phyloP scores from a whole-genome alignment of 64 coral and sea anemone genomes.

The Hydrozoanthus tunicans region DNA sequence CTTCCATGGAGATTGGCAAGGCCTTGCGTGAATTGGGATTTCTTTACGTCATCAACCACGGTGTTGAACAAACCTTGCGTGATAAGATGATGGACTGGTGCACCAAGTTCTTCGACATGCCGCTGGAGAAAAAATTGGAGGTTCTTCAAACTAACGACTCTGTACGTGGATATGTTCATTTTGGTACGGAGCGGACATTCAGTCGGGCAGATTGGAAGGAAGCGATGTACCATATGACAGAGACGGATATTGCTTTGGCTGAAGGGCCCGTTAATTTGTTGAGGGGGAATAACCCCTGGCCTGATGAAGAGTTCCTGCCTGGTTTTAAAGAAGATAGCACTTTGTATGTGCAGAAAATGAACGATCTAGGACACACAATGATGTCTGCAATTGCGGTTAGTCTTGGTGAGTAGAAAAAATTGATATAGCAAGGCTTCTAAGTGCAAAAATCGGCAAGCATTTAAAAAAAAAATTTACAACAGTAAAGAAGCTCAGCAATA shows the following conservation, averaged over 20 bases:
- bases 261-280: slow-evolving; percentile 15
- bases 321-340: slow-evolving; percentile 30
- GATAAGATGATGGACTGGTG: slow-evolving; percentile 50
- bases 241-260: background rate
- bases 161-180: slow-evolving; percentile 28
- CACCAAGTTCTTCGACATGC: background rate
- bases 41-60: slow-evolving; percentile 36
- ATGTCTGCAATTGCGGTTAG: slow-evolving; percentile 56
- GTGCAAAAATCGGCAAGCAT: background rate
- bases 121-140: slow-evolving; percentile 25
- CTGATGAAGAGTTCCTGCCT: slow-evolving; percentile 10
- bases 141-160: slow-evolving; percentile 8
- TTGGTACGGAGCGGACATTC: slow-evolving; percentile 18
- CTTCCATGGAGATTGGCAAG: slow-evolving; percentile 28
- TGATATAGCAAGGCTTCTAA: background rate
- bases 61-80: slow-evolving; percentile 32
- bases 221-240: slow-evolving; percentile 43
- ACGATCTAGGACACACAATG: slow-evolving; percentile 27
- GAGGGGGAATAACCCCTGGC: slow-evolving; percentile 35
- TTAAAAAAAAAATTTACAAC: background rate
- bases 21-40: slow-evolving; percentile 32
- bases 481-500: background rate
- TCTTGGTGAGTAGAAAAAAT: background rate
- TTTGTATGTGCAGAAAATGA: slow-evolving; percentile 40
- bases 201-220: slow-evolving; percentile 36